Base-by-base conservation (phyloP, 2,113 vertebrate species). In the Sorex araneus region DNA sequence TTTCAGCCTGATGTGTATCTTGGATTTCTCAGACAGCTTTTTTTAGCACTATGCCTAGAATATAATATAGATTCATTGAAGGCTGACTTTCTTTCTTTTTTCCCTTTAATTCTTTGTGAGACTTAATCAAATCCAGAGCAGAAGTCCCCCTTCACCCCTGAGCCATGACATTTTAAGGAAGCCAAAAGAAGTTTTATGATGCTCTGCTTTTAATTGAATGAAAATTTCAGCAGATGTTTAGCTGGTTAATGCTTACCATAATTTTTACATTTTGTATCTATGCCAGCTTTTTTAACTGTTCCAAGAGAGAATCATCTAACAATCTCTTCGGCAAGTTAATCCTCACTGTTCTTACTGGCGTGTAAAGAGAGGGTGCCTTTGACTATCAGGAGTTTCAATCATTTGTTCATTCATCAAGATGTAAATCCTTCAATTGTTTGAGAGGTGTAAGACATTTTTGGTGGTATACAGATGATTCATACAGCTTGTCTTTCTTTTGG, bases 171-270 rank as follows among this genome's bases (percentile, higher is more conserved):
- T 94, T 94, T 96, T 96, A 92, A 94, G 77, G 94, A 94, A 94
- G 80, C 69, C 91, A 95, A 92, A 74, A 40, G 47, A 92, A 40
- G 28, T 92, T 95, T 95, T 92, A 94, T 63, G 93, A 94, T 34
- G 45, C 25, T 95, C 95, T 94, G 89, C 73, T 95, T 96, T 94
- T 94, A 93, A 94, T 86, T 93, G 91, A 94, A 96, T 96, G 74
- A 95, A 94, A 96, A 96, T 91, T 94, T 95, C 89, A 96, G 79
- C 89, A 92, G 95, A 96, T 96, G 91, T 96, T 92, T 93, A 95
- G 74, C 87, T 84, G 47, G 63, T 92, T 96, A 84, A 94, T 93
- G 73, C 36, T 94, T 94, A 93, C 90, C 90, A 87, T 93, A 94
- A 95, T 92, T 96, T 96, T 95, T 89, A 77, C 50, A 78, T 84